phyloP scores from a whole-genome alignment of 2,888 invertebrate genomes.

The Oligia fasciuncula region DNA sequence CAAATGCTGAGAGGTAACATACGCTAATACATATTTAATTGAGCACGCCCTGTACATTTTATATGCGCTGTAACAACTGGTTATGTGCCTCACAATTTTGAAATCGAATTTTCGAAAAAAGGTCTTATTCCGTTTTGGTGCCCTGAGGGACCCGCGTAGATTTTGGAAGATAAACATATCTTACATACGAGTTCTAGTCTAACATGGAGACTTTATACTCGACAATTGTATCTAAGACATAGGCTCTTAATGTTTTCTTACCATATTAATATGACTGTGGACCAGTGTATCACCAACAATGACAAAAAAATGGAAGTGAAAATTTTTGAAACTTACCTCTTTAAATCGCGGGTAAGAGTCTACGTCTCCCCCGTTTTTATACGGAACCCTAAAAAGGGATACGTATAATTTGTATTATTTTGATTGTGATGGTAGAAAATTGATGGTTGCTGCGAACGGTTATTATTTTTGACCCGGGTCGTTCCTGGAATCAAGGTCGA shows the following conservation, averaged over 20 bases:
- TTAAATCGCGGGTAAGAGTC: slow-evolving; percentile 11
- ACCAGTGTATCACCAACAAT: too few relatives aligned
- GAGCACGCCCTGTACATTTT: slow-evolving; percentile 81
- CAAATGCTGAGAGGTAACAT: slow-evolving; percentile 77
- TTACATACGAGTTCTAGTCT: not conserved
- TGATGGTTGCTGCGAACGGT: slow-evolving; percentile 77
- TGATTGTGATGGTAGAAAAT: slow-evolving; percentile 86
- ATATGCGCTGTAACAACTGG: slow-evolving; percentile 75
- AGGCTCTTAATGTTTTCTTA: not conserved
- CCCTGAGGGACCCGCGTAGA: not conserved
- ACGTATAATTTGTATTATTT: slow-evolving; percentile 85
- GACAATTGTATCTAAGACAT: not conserved
- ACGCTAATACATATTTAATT: slow-evolving; percentile 87
- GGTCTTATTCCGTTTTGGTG: not conserved
- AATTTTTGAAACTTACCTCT: slow-evolving; percentile 1
- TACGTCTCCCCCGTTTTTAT: slow-evolving; percentile 31
- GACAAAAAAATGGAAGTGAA: not conserved
- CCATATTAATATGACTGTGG: not conserved
- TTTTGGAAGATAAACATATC: slow-evolving; percentile 13
- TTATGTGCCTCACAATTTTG: slow-evolving; percentile 69
- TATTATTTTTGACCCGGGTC: slow-evolving; percentile 80
- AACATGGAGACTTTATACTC: not conserved
- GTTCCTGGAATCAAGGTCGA: slow-evolving; percentile 83
- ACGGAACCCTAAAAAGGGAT: slow-evolving; percentile 71
- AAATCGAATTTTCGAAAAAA: slow-evolving; percentile 59